Conservation (phyloP, 2,888 invertebrate species). For the Cosmopolites sordidus region DNA sequence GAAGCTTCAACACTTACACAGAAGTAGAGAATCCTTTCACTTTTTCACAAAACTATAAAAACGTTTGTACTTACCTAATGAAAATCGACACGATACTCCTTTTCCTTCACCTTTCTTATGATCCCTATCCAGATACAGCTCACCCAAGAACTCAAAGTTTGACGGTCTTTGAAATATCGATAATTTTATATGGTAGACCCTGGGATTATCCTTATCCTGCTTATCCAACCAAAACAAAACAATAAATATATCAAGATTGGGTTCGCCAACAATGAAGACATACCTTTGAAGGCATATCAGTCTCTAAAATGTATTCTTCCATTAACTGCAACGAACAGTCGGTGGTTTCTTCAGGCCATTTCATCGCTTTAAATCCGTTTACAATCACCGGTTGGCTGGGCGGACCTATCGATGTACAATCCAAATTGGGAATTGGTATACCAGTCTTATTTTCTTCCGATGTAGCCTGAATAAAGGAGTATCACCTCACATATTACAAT, state of each 20-base stretch:
- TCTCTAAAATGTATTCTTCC: conserved; percentile 85
- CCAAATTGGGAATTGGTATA: conserved; percentile 61
- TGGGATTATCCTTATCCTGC: conserved; percentile 43
- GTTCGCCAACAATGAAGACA: not conserved
- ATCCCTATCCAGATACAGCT: conserved; percentile 84
- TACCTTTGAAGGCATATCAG: conserved; percentile 61
- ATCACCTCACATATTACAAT: too few species aligned
- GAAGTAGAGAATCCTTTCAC: too few species aligned
- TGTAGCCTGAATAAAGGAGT: not conserved
- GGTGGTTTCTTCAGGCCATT: conserved; percentile 46
- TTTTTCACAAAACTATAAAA: too few species aligned
- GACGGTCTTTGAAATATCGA: conserved; percentile 83
- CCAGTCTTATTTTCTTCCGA: conserved; percentile 47
- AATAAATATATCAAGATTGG: not conserved
- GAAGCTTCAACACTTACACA: too few species aligned
- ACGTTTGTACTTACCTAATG: conserved; percentile 49
- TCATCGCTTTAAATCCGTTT: conserved; percentile 37
- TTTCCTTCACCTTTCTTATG: conserved; percentile 52
- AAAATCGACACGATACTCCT: conserved; percentile 78
- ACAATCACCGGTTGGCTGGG: conserved; percentile 48
- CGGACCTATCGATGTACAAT: conserved; percentile 55
- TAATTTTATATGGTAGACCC: conserved; percentile 74
- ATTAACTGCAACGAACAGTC: conserved; percentile 65
- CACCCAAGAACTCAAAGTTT: conserved; percentile 85
- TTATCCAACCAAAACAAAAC: not conserved